A percentile compares a stretch with the other conserved stretches of the same genome.
phyloP scores from a whole-genome alignment of 1,140 invertebrate genomes.

The Sarcophaga peregrina region DNA sequence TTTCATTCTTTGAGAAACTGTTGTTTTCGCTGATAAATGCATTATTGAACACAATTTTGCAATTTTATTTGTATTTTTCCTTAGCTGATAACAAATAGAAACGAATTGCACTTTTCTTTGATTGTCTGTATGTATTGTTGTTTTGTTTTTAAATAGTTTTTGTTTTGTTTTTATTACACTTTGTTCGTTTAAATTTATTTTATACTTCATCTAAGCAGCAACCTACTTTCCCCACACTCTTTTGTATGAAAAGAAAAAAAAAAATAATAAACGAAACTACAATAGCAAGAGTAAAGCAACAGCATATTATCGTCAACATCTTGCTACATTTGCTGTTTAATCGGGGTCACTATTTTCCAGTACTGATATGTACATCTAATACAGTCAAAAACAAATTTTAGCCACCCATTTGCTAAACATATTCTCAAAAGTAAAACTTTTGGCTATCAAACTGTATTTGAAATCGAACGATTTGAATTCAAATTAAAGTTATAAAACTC shows the following conservation, averaged over 20 bases:
- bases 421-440: too few relatives aligned
- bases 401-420: too few relatives aligned
- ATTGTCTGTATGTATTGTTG: background rate
- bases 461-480: too few relatives aligned
- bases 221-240: slow-evolving; percentile 15
- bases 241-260: background rate
- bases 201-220: background rate
- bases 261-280: background rate
- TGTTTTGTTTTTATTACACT: background rate
- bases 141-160: slow-evolving; percentile 4
- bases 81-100: slow-evolving; percentile 12
- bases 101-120: background rate
- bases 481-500: too few relatives aligned
- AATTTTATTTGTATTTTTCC: background rate
- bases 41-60: background rate
- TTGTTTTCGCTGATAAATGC: too few relatives aligned
- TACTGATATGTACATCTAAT: background rate
- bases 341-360: slow-evolving; percentile 5
- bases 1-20: too few relatives aligned
- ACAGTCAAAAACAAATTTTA: background rate
- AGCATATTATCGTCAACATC: slow-evolving; percentile 10
- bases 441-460: too few relatives aligned
- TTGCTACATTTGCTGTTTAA: slow-evolving; percentile 9
- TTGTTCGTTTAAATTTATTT: background rate
- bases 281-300: background rate